phyloP scores from a whole-genome alignment of 2,113 vertebrate species.

The Pelecanoides urinatrix region DNA sequence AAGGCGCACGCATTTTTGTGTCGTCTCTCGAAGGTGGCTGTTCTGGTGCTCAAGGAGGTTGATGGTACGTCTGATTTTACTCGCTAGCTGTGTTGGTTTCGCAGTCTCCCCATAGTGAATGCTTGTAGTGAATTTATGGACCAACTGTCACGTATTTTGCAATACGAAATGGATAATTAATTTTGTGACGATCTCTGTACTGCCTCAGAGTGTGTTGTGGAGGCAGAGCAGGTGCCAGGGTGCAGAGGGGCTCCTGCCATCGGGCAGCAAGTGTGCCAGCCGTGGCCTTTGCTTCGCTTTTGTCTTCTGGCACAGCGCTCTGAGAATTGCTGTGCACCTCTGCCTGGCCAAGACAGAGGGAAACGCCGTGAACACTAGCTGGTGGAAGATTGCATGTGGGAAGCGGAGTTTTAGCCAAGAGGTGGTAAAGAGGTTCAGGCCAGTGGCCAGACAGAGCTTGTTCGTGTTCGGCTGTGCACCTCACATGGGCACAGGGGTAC shows the following conservation, averaged over 20 bases:
- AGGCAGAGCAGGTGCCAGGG: fast-evolving
- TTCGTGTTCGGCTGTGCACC: fast-evolving
- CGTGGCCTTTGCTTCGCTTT: background rate
- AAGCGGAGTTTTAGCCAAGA: background rate
- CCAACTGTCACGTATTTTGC: background rate
- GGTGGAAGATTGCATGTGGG: background rate
- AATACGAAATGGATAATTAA: fast-evolving
- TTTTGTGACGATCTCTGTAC: background rate
- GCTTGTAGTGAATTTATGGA: background rate
- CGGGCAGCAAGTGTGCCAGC: fast-evolving
- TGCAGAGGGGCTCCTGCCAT: fast-evolving
- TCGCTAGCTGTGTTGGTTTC: background rate
- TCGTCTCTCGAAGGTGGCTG: background rate
- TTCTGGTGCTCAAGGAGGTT: background rate
- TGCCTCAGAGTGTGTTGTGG: background rate
- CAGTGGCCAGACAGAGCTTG: background rate
- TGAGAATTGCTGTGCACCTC: fast-evolving
- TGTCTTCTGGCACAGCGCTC: background rate
- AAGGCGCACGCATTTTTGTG: background rate
- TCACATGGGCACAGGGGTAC: fast-evolving
- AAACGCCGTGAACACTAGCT: fast-evolving
- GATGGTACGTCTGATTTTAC: fast-evolving
- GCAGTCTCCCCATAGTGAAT: background rate
- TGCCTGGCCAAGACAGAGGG: background rate
- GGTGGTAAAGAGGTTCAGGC: background rate